phyloP scores from a whole-genome alignment of 2,888 invertebrate genomes.

The Catonia carolina region DNA sequence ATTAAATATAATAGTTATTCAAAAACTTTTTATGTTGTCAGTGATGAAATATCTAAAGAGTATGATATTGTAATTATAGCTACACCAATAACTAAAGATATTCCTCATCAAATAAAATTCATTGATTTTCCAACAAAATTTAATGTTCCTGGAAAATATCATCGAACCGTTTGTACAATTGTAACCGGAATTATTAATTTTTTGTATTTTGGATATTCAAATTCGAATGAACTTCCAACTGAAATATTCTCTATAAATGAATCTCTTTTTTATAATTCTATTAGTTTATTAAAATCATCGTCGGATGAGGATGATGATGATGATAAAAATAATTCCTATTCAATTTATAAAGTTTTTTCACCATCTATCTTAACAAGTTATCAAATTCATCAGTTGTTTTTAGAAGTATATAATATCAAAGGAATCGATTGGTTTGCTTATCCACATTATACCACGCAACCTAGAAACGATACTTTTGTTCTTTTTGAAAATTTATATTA shows the following conservation, averaged over 20 bases:
- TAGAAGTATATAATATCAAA: constrained; percentile 38
- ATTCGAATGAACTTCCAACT: constrained; percentile 38
- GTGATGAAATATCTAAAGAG: constrained; percentile 8
- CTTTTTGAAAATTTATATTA: constrained; percentile 50
- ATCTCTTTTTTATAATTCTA: constrained; percentile 45
- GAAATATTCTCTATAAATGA: constrained; percentile 46
- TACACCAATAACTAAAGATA: constrained; percentile 47
- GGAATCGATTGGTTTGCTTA: constrained; percentile 50
- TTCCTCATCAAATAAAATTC: constrained; percentile 44
- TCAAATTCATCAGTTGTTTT: constrained; percentile 47
- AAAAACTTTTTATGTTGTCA: constrained; percentile 18
- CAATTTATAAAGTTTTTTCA: constrained; percentile 55
- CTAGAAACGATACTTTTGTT: constrained; percentile 40
- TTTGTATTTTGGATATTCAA: constrained; percentile 43
- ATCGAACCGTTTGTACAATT: constrained; percentile 51
- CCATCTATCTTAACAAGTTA: constrained; percentile 42
- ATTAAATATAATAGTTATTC: constrained; percentile 36
- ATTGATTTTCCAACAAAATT: constrained; percentile 41
- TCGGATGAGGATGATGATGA: too few relatives aligned
- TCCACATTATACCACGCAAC: constrained; percentile 45
- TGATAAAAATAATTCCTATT: constrained; percentile 27
- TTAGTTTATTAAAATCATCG: constrained; percentile 42
- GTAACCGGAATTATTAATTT: constrained; percentile 47
- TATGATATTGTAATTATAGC: constrained; percentile 55
- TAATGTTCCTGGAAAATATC: constrained; percentile 44